Base-by-base conservation (phyloP, 1,140 invertebrate species). In the Harpegnathos saltator region DNA sequence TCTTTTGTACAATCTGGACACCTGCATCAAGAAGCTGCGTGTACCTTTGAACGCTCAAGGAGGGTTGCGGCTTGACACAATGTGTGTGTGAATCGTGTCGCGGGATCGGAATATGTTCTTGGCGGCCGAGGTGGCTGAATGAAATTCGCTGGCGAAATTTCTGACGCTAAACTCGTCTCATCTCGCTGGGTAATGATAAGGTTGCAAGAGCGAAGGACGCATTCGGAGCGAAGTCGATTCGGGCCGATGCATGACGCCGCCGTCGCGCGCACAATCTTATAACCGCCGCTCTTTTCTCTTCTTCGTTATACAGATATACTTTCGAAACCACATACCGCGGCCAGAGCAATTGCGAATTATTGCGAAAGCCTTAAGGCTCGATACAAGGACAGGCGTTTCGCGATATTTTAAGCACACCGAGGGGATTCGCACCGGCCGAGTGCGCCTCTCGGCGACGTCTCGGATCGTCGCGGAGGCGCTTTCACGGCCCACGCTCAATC, bases 271-370 rank as follows among this genome's bases (percentile, higher is more conserved):
- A 38, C 62, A 52, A 72, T 68, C 69, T 54, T 74, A 73, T 62
- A 81, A 26, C 58, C 29, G 54, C 69, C 38, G 48, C 59, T 77
- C 59, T 56, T 44, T 50, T 48, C 48, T 56, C 52, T 50, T 48
- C 48, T 65, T 81, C 82, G 63, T 50, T 81, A 54, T 84, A 87
- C 56, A 81, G 38, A 56, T 84, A 87, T 85, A 89, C 84, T 86
- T 88, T 89, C 86, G 71, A 85, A 80, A 89, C 74, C 74, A 81
- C 84, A 62, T 80, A 69, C 56, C 54, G 87, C 61, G 66, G 54
- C 71, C 87, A 89, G n/a, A n/a, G 85, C 83, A 88, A 89, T 88
- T n/a, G n/a, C n/a, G n/a, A n/a, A 85, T 88, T 85, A 85, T 74
- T 83, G 69, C 81, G 86, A 87, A 87, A 72, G 74, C 81, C 84